Percentiles rank a stretch among this genome's conserved stretches.
phyloP scores from a whole-genome alignment of 2,888 invertebrate species.

The Pseudoips prasinana region DNA sequence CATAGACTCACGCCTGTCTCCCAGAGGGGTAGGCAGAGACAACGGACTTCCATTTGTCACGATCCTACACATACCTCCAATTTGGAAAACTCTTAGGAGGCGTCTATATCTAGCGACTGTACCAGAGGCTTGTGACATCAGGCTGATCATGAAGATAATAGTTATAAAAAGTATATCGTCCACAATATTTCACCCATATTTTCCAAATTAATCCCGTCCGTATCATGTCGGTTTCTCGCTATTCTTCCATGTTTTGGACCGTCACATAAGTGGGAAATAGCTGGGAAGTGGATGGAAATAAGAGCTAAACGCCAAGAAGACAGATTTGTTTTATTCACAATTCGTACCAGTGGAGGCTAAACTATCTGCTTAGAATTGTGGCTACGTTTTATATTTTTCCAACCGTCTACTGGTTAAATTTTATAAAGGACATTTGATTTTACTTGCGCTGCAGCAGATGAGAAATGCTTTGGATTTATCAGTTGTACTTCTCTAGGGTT shows the following conservation, averaged over 20 bases:
- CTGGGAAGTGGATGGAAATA: slow-evolving; percentile 70
- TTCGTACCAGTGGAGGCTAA: slow-evolving; percentile 31
- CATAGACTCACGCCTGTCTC: too few species aligned
- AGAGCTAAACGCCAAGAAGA: slow-evolving; percentile 72
- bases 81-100: too few species aligned
- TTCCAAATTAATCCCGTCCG: too few species aligned
- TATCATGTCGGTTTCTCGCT: too few species aligned
- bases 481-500: neutral
- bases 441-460: slow-evolving; percentile 2
- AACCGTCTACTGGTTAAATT: slow-evolving; percentile 22
- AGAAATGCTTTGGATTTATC: neutral
- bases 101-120: too few species aligned
- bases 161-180: too few species aligned
- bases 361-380: slow-evolving; percentile 20
- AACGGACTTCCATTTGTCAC: too few species aligned
- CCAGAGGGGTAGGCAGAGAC: too few species aligned
- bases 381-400: slow-evolving; percentile 26
- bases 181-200: too few species aligned
- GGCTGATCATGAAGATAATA: too few species aligned
- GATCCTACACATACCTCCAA: too few species aligned
- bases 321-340: slow-evolving; percentile 74
- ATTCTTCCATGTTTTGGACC: slow-evolving; percentile 39
- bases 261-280: slow-evolving; percentile 61
- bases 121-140: too few species aligned
- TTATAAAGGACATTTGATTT: slow-evolving; percentile 24